These are phyloP conservation scores for Xylocopa sonorina DNA, from an alignment of 1,140 invertebrate species.

Conservation along the genomic window DNA sequence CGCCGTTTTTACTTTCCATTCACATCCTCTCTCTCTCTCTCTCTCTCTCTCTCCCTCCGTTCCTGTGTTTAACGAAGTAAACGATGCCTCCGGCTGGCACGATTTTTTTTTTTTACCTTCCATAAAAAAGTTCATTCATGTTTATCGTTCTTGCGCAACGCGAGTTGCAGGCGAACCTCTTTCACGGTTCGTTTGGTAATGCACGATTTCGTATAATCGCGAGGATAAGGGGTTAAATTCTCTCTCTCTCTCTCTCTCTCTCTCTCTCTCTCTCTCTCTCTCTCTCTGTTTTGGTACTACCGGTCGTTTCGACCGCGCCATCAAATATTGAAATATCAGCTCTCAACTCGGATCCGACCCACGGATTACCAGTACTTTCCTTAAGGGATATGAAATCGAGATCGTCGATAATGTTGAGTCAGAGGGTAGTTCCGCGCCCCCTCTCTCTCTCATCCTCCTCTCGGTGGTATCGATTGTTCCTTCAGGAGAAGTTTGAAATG, in stretches of 20 bases:
- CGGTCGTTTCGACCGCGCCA: background rate
- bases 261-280: too few relatives aligned
- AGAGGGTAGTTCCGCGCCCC: conserved; percentile 1
- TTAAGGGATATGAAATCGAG: background rate
- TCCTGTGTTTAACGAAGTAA: background rate
- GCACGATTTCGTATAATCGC: too few relatives aligned
- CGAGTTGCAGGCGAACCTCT: too few relatives aligned
- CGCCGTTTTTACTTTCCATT: background rate
- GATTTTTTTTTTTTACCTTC: background rate
- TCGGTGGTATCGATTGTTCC: conserved; percentile 20
- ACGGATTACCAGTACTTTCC: background rate
- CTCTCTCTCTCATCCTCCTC: background rate
- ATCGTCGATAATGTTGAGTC: conserved; percentile 31
- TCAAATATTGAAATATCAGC: background rate
- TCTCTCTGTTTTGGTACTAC: too few relatives aligned
- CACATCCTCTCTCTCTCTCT: background rate
- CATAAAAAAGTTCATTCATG: too few relatives aligned
- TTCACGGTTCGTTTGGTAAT: too few relatives aligned
- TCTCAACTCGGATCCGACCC: conserved; percentile 12
- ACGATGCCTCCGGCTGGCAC: background rate
- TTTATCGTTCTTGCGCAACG: too few relatives aligned
- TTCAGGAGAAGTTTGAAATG: conserved; percentile 35
- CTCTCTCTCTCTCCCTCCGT: background rate
- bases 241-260: too few relatives aligned
- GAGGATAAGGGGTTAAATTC: too few relatives aligned